Evolutionary conservation across 1,140 invertebrate species (phyloP).

Genomic region (Pogonomyrmex barbatus): DNA sequence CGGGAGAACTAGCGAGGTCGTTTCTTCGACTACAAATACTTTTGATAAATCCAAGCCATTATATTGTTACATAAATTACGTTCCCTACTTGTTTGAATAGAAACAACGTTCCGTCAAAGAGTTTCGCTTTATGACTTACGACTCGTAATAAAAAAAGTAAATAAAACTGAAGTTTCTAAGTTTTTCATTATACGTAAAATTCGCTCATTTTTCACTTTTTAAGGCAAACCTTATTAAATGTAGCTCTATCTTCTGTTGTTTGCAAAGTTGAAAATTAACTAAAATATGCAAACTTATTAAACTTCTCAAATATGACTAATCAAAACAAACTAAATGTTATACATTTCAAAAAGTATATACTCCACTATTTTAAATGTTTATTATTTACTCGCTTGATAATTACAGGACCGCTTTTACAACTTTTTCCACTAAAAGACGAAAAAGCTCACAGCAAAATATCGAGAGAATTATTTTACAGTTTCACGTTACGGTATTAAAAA

Average conservation of each 20-base stretch:
- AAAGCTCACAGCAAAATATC: slow-evolving; percentile 7
- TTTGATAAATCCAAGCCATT: background rate
- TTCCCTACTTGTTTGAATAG: background rate
- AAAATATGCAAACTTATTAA: background rate
- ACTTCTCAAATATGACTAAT: background rate
- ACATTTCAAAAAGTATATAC: background rate
- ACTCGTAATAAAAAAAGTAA: background rate
- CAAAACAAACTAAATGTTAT: background rate
- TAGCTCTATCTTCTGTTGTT: background rate
- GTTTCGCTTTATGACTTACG: background rate
- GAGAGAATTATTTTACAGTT: slow-evolving; percentile 41
- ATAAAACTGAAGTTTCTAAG: background rate
- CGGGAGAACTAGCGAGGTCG: background rate
- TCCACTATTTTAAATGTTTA: background rate
- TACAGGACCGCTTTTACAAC: background rate
- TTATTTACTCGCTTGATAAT: background rate
- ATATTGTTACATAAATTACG: slow-evolving; percentile 17
- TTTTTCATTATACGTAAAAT: background rate
- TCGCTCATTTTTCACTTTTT: slow-evolving; percentile 8
- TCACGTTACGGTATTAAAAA: slow-evolving; percentile 25
- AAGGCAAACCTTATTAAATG: background rate
- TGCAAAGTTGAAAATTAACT: background rate
- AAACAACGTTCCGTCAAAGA: background rate
- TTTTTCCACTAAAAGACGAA: slow-evolving; percentile 5
- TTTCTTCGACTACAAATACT: slow-evolving; percentile 10